Evolutionary conservation across 2,888 invertebrate genomes (phyloP).

Genomic region (Anagyrus pseudococci): DNA sequence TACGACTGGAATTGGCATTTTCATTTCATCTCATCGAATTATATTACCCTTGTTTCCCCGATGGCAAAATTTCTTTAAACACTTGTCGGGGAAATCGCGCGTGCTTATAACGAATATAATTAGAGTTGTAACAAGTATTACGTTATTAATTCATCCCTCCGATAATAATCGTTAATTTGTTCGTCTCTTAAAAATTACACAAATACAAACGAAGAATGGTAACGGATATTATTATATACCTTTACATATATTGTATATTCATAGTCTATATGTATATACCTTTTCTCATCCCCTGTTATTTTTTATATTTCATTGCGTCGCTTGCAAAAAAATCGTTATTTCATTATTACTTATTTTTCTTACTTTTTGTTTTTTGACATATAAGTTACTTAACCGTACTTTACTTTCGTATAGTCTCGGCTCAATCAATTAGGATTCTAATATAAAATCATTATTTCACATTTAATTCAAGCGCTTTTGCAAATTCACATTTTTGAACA

Average conservation of each 20-base stretch:
- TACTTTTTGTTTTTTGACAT: slow-evolving; percentile 9
- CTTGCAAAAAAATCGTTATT: slow-evolving; percentile 4
- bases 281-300: slow-evolving; percentile 19
- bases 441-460: slow-evolving; percentile 17
- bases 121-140: slow-evolving; percentile 46
- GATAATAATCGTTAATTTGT: slow-evolving; percentile 38
- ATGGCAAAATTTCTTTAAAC: slow-evolving; percentile 19
- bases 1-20: slow-evolving; percentile 55
- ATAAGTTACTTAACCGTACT: slow-evolving; percentile 4
- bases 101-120: slow-evolving; percentile 42
- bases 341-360: not conserved
- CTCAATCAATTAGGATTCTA: slow-evolving; percentile 18
- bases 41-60: slow-evolving; percentile 18
- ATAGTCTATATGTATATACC: slow-evolving; percentile 37
- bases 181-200: slow-evolving; percentile 42
- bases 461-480: not conserved
- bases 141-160: slow-evolving; percentile 36
- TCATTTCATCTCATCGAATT: slow-evolving; percentile 36
- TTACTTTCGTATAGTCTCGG: slow-evolving; percentile 24
- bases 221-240: slow-evolving; percentile 38
- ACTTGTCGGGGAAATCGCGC: slow-evolving; percentile 36
- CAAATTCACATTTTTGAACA: not conserved
- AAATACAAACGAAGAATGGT: slow-evolving; percentile 42
- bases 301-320: slow-evolving; percentile 5
- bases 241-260: slow-evolving; percentile 39